Percentiles rank a stretch among this genome's conserved stretches.
Conservation (phyloP, 1,140 invertebrate species). For the Pseudomyrmex cubaensis region DNA sequence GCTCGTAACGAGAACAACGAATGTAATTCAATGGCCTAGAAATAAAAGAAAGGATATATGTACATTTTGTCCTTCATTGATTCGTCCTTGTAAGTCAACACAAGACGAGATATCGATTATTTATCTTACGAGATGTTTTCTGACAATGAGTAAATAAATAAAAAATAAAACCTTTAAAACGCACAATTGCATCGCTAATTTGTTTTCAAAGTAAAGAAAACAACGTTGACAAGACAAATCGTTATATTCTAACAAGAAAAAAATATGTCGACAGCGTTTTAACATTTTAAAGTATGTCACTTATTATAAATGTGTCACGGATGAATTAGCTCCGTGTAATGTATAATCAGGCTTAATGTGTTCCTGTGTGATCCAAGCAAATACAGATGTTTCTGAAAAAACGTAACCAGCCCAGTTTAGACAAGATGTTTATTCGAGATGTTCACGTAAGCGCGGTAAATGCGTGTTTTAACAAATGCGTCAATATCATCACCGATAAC, state of each 20-base stretch:
- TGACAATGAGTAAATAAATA: not conserved
- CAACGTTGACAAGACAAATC: not conserved
- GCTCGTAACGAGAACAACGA: constrained; percentile 19
- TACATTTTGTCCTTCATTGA: constrained; percentile 16
- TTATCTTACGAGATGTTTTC: not conserved
- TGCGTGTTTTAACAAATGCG: constrained; percentile 8
- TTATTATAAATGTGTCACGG: too few species aligned
- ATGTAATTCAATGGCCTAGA: constrained; percentile 26
- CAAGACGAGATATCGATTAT: constrained; percentile 3
- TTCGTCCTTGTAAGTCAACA: constrained; percentile 8
- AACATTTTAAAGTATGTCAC: not conserved
- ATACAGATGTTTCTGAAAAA: constrained; percentile 62
- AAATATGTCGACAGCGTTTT: not conserved
- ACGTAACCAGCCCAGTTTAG: constrained; percentile 13
- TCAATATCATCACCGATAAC: constrained; percentile 12
- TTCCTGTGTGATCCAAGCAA: constrained; percentile 20
- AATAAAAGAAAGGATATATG: constrained; percentile 30
- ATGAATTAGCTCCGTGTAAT: too few species aligned
- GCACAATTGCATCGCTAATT: not conserved
- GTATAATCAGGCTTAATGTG: too few species aligned
- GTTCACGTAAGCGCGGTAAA: constrained; percentile 2
- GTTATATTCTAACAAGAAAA: not conserved
- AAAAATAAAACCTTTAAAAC: too few species aligned
- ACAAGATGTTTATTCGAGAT: not conserved
- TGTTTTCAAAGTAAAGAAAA: not conserved